phyloP scores from a whole-genome alignment of 2,888 invertebrate species.

The Phoronis australis region DNA sequence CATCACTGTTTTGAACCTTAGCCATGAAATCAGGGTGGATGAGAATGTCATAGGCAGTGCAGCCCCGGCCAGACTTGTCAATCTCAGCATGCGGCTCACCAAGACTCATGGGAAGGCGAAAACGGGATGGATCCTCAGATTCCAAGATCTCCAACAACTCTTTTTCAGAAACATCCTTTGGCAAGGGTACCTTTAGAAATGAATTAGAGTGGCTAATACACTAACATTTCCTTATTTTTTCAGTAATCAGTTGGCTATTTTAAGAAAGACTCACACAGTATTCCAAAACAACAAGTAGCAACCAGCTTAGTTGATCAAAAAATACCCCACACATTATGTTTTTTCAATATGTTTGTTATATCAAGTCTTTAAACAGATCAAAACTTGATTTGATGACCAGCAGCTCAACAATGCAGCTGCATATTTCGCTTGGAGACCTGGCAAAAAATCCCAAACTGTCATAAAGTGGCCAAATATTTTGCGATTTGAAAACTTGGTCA shows the following conservation, averaged over 20 bases:
- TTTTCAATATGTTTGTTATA: too few species aligned
- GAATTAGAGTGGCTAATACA: too few species aligned
- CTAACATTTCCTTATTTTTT: too few species aligned
- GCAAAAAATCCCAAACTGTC: too few species aligned
- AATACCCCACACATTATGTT: too few species aligned
- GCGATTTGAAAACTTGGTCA: too few species aligned
- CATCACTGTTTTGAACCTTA: conserved; percentile 66
- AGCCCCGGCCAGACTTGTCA: conserved; percentile 71
- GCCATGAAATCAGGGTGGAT: conserved; percentile 72
- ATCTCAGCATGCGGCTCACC: conserved; percentile 72
- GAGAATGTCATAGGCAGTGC: conserved; percentile 77
- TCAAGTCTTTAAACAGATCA: too few species aligned
- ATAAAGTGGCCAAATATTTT: too few species aligned
- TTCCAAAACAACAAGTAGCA: neutral
- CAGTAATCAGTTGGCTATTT: neutral
- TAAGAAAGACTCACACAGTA: neutral
- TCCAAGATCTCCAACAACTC: conserved; percentile 65
- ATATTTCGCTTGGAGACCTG: too few species aligned
- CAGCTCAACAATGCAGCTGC: too few species aligned
- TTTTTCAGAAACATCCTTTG: conserved; percentile 55
- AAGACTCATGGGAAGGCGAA: conserved; percentile 83
- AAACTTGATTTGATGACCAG: too few species aligned
- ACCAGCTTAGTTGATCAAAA: too few species aligned
- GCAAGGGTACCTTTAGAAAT: conserved; percentile 40
- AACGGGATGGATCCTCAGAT: conserved; percentile 67